Base-by-base conservation (phyloP, 2,113 vertebrate species). In the Pomatorhinus ruficollis region DNA sequence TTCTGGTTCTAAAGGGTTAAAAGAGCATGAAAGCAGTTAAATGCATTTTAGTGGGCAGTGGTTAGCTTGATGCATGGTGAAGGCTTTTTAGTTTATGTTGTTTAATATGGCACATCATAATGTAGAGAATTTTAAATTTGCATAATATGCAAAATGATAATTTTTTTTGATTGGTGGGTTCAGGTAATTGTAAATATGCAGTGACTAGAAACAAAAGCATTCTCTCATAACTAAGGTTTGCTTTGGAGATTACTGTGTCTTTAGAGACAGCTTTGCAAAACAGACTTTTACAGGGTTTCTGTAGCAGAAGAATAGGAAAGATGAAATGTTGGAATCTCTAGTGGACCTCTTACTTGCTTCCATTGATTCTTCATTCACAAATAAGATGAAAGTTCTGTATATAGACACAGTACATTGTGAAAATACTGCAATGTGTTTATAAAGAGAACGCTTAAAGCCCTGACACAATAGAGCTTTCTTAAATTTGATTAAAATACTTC, bases 1-100 rank as follows among this genome's bases (percentile, higher is more conserved):
- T 96, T 54, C 17, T 96, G 98, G 97, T 95, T 98, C 98, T 98
- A 98, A 98, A 98, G 98, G 98, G 98, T 98, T 98, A 98, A 98
- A 97, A 95, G 96, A 97, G 98, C 98, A 98, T 98, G 98, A 98
- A 97, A 98, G 95, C 97, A 97, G 96, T 93, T 97, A 94, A 98
- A 95, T 98, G 98, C 97, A 57, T 98, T 97, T 96, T 97, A 97
- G 95, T 97, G 97, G 97, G 96, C 97, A 98, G 93, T 96, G 97
- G 56, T 97, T 98, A 97, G 94, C 92, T 95, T 98, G 97, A 97
- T 98, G 98, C 98, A 98, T 98, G 98, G 95, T 98, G 96, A 97
- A 98, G 95, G 96, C 97, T 93, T 96, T 98, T 97, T 96, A 96
- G 97, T 97, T 97, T 81, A 52, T 97, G 89, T 94, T 97, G 23